Evolutionary conservation across 2,888 invertebrate species (phyloP), one percentile per base, ranked within the genome.

Genomic region (Spodoptera picta): DNA sequence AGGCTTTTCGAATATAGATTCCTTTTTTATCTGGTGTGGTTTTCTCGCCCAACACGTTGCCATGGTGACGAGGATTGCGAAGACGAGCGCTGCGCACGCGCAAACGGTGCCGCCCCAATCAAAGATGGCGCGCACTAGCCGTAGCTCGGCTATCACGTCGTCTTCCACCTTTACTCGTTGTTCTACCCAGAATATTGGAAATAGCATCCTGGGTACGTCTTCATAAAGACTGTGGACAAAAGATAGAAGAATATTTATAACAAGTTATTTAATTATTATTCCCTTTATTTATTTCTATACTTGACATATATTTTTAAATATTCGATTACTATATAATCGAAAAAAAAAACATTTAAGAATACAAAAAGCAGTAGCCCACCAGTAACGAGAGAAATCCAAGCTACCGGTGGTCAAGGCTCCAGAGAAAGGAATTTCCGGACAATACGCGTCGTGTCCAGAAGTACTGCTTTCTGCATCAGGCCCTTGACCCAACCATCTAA

Each of bases 181-280:
- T 80, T 97, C 96, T 79, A 98, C 97, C 97, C 98, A 98, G 65
- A 98, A 95, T 60, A 97, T 95, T 0, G 98, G 98, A 77, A 98
- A 96, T 84, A 96, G 96, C 74, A 97, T 94, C 57, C 90, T 95
- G 1, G 97, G 97, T 1, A 97, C 95, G 24, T 96, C 89, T 73
- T 95, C 93, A 85, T 96, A 97, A 48, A 97, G 83, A 0, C 97
- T 97, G 91, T 19, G 94, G 90, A 49, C 51, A 69, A 43, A 14
- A 51, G 48, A 19, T 1, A 23, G 14, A 31, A 49, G 19, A 19
- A 9, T 19, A 19, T 19, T 19, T 19, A 14, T 14, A 0, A 14
- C 14, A 14, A 14, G 14, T 14, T 14, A 14, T 14, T 14, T 14
- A 14, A 14, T 0, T 14, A 14, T 0, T 14, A n/a, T n/a, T n/a